Base-by-base conservation (phyloP, 2,797 vertebrate genomes). In the Phaenicophaeus curvirostris region DNA sequence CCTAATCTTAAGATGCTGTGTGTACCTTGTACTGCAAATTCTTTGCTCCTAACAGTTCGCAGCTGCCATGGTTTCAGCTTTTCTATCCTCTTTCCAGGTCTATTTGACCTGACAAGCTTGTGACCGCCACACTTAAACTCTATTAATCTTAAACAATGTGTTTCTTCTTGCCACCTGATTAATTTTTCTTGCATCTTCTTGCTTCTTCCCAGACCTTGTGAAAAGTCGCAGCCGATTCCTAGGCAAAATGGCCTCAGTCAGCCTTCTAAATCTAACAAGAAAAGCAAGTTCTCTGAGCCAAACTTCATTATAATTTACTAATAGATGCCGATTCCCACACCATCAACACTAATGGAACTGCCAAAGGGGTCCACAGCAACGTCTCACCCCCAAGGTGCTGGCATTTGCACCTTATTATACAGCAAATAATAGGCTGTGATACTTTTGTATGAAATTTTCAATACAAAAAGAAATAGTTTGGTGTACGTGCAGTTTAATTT, bases 381-480 rank as follows among this genome's bases (percentile, higher is more conserved):
- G 13, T 17, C 62, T 90, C 58, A 57, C 5, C 37, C 37, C 61
- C 57, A 76, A 44, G 59, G 69, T 81, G 67, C 48, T 83, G 63
- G 39, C 48, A 66, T 78, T 84, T 62, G 11, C 46, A 19, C 62
- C 89, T 78, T 27, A 65, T 74, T 66, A 13, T 37, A 51, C 4
- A 48, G 63, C 19, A 42, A 6, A 33, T 63, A 63, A 72, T 30
- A 53, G 24, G 19, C 4, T 81, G 17, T 61, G 69, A 79, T 85
- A 68, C 31, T 57, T 79, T 33, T 39, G 50, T 61, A 31, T n/a
- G 35, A 42, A 72, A 85, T 62, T 78, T 46, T 33, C 58, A 85
- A 87, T 55, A 69, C 81, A 80, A 94, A 95, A 96, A 94, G 61
- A 81, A 96, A 75, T 73, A 50, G 55, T 90, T 82, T 65, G 33